Base-by-base conservation (phyloP, 2,113 vertebrate species). In the Hemibates koningsi region DNA sequence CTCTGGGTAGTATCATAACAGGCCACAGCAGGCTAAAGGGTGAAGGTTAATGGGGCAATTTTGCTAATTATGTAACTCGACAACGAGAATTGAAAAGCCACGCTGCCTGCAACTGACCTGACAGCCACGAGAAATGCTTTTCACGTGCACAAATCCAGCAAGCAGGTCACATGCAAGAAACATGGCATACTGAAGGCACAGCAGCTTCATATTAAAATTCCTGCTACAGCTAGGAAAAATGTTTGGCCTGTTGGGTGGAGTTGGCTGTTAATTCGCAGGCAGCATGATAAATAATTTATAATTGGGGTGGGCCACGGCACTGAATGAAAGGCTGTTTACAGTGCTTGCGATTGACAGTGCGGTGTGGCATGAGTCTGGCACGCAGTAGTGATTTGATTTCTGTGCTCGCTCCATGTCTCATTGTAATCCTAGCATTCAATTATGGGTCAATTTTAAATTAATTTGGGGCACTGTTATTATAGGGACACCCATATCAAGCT, bases 131-230 rank as follows among this genome's bases (percentile, higher is more conserved):
- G 0, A 82, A 82, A 48, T 66, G 9, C 45, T 88, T 85, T 87
- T 79, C 43, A 52, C 57, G 54, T 29, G 52, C 54, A 63, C 27
- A 84, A 29, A 61, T 82, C 52, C 41, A 84, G 84, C 56, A 83
- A 87, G 80, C 82, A 86, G 82, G 83, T 94, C 79, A 81, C 48
- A 82, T 63, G 52, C 43, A 21, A 38, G 90, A 79, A 81, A 86
- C 80, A 93, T 80, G 80, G 50, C 76, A 86, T 78, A 79, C 76
- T 81, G 88, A 83, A 86, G 57, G 80, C 85, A 71, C 73, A 89
- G 89, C 85, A 91, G 90, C 85, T 91, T 86, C 88, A 73, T 50
- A 93, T 94, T 91, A 93, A 94, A 91, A 95, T 92, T 94, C 90
- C 93, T 88, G 80, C 71, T 90, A 90, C 92, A 91, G 85, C 91